Evolutionary conservation across 2,888 invertebrate species (phyloP), one percentile per base, ranked within the genome.

Genomic region (Parnassius mnemosyne): DNA sequence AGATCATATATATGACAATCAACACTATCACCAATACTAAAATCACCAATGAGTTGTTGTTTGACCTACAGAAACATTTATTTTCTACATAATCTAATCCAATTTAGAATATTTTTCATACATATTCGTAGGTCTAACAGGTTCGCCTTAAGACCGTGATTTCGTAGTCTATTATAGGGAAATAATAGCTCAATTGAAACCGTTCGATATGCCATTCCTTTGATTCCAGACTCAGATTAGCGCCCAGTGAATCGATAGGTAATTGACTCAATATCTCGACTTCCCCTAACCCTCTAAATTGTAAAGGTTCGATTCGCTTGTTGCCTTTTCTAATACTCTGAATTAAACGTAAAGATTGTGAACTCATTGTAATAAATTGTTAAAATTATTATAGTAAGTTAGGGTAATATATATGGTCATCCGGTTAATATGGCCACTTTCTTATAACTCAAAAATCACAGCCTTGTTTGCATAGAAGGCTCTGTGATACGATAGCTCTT

Each of bases 251-350:
- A 75, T 77, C 70, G 68, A 69, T 71, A 67, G 72, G 73, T 81
- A 85, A 84, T 81, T 78, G 80, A 78, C 79, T 78, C 77, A 73
- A 77, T 79, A 78, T 76, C 71, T 78, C 71, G 68, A 58, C 72
- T 70, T 74, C 74, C 73, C 73, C 68, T 68, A 69, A 69, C 69
- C 69, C 72, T 53, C 76, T 80, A 78, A 79, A 79, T 76, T 73
- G 74, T 70, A 67, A 69, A 71, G 76, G 75, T 77, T 71, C 72
- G 73, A 75, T 79, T 73, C 72, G 71, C 69, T 75, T 76, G 74
- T 71, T 77, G 73, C 75, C 71, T 46, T 34, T 34, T 34, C 7
- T 34, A 0, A 46, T 46, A 46, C 46, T 46, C n/a, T n/a, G 10
- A 3, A 46, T 9, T 46, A 11, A 34, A 34, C 34, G 34, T 7